Evolutionary conservation across 2,797 vertebrate species (phyloP), one percentile per base, ranked within the genome.

Genomic region (Myotis planiceps): DNA sequence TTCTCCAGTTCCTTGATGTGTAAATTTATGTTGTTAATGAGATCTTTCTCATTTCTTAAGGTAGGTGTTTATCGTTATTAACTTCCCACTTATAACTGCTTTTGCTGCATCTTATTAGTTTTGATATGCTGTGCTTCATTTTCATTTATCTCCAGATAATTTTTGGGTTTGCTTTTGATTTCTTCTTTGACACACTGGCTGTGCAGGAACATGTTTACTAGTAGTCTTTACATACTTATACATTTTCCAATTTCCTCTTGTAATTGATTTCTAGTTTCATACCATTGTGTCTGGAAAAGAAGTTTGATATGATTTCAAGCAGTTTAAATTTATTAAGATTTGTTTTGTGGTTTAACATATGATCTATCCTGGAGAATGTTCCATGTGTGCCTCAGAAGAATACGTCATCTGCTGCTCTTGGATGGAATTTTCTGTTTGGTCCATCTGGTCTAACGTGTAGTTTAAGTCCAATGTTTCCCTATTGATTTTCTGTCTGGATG

Each of bases 271-370:
- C 66, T 88, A 88, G 23, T 88, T 72, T 45, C 23, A 93, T 65
- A 80, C 2, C 45, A 72, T 14, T 81, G 29, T 74, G n/a, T 32
- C 72, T 69, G 39, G 84, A 88, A 53, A 81, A 81, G 68, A 88
- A 14, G 37, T 15, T 37, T 72, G 45, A 66, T 66, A 82, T n/a
- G 37, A 93, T 66, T 88, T 93, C 37, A 66, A 42, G 72, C n/a
- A 55, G 87, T 69, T 81, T 88, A 66, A 75, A n/a, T 75, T 51
- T 93, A 45, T 88, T 82, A 88, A 93, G 47, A 66, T 66, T 88
- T 81, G 68, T 72, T 82, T 82, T 82, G 68, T 37, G 76, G 37
- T 27, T n/a, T 92, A 92, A 66, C 47, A 47, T 88, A 74, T 65
- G 55, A 72, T 47, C 47, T 81, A 47, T 66, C 47, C 37, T 82